Base-by-base conservation (phyloP, 2,113 vertebrate genomes). In the Scolopax mira region DNA sequence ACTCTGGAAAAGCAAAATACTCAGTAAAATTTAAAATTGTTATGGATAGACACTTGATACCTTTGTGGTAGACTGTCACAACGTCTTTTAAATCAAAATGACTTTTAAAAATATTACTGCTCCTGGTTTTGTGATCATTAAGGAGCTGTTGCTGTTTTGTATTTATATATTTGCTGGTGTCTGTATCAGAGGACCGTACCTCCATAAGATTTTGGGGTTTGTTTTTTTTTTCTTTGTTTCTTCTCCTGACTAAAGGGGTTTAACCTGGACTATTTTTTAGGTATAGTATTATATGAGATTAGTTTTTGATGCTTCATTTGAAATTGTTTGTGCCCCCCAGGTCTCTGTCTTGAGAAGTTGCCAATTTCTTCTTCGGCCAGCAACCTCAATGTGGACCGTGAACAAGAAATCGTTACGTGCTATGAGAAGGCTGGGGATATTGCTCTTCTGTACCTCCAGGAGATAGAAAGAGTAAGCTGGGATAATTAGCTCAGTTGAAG, bases 361-460 rank as follows among this genome's bases (percentile, higher is more conserved):
- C 98, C 99, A 70, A 72, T 98, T 51, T 98, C 98, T 41, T 99
- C 99, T 33, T 99, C 99, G 6, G 97, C 98, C 9, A 98, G 98
- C 81, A 98, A 98, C 81, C 98, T 98, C 87, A 97, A 97, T 13
- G 78, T 91, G 51, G 98, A 99, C 64, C 97, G 96, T 41, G 99
- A 99, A 8, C 99, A 99, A 95, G 99, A 99, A 28, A 98, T 99
- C 79, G 98, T 99, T 97, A 99, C 98, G 2, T 99, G 99, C 96
- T 99, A 99, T 1, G 99, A 99, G 97, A 99, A 99, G 86, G 98
- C 99, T 10, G 99, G 99, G 89, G 99, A 99, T 97, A 99, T 99
- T 17, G 99, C 99, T 35, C 98, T 99, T 37, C 97, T 99, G 11
- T 99, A 99, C 95, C 98, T 99, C 89, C 99, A 99, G 96, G 99